Conservation (phyloP, 2,113 vertebrate species). For the Sander lucioperca region DNA sequence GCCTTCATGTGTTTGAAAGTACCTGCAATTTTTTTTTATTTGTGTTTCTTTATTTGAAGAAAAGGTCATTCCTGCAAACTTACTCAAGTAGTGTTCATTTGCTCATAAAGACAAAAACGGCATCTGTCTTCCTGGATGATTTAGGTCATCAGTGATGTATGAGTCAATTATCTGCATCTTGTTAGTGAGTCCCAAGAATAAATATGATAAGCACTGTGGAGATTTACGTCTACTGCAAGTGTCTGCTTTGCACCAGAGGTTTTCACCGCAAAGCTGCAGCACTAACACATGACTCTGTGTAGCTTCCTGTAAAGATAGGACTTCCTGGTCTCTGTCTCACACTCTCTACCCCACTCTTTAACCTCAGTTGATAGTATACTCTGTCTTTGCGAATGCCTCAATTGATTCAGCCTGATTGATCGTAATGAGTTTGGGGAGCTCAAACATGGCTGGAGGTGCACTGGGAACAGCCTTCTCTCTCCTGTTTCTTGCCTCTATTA, state of each 20-base stretch:
- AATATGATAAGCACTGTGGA: background rate
- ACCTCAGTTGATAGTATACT: conserved; percentile 25
- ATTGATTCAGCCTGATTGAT: conserved; percentile 55
- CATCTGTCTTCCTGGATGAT: background rate
- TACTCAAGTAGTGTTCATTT: background rate
- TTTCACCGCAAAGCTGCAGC: conserved; percentile 38
- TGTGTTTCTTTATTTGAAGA: background rate
- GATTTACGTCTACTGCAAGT: conserved; percentile 4
- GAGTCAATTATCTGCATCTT: background rate
- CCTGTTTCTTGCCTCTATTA: conserved; percentile 58
- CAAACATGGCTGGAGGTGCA: conserved; percentile 63
- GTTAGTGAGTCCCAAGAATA: background rate
- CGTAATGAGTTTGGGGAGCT: conserved; percentile 43
- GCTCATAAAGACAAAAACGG: background rate
- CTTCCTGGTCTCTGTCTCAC: conserved; percentile 48
- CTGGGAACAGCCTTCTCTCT: conserved; percentile 43
- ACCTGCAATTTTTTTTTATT: background rate
- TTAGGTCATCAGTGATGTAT: background rate
- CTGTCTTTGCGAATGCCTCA: conserved; percentile 30
- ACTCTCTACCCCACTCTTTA: conserved; percentile 28
- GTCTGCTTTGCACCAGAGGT: conserved; percentile 14
- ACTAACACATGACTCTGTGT: conserved; percentile 10
- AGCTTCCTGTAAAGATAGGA: conserved; percentile 70
- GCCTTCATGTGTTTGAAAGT: background rate
- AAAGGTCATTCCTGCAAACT: too few relatives aligned